A percentile compares a stretch with the other conserved stretches of the same genome.
These are phyloP conservation scores for Pecten maximus DNA, from an alignment of 2,888 invertebrate genomes.

Conservation along the genomic window DNA sequence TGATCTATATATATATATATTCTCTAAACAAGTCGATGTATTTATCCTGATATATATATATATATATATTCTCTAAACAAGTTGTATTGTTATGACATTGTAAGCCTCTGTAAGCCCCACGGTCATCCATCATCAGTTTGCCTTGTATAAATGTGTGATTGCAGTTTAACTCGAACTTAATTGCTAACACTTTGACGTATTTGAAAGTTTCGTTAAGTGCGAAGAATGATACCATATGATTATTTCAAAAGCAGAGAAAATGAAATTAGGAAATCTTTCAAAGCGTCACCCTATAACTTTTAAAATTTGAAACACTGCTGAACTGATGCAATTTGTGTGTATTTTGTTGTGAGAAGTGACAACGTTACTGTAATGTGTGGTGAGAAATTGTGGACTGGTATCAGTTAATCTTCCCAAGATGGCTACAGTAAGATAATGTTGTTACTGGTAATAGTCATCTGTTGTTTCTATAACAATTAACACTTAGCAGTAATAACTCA, in stretches of 20 bases:
- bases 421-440: background rate
- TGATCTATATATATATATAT: no score
- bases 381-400: background rate
- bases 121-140: background rate
- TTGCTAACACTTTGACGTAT: background rate
- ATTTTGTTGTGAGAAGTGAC: background rate
- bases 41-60: no score
- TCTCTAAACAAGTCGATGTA: no score
- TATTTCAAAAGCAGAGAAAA: slow-evolving; percentile 30
- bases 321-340: slow-evolving; percentile 35
- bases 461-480: slow-evolving; percentile 1
- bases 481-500: background rate
- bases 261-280: slow-evolving; percentile 25
- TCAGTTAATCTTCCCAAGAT: background rate
- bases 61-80: no score
- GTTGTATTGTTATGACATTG: background rate
- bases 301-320: background rate
- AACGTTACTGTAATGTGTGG: background rate
- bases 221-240: background rate
- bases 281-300: background rate
- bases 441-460: background rate
- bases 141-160: background rate
- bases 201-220: slow-evolving; percentile 6
- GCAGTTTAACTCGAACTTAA: background rate
- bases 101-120: no score